Conservation (phyloP, 2,888 invertebrate species). For the Sphaeridia pumilis region DNA sequence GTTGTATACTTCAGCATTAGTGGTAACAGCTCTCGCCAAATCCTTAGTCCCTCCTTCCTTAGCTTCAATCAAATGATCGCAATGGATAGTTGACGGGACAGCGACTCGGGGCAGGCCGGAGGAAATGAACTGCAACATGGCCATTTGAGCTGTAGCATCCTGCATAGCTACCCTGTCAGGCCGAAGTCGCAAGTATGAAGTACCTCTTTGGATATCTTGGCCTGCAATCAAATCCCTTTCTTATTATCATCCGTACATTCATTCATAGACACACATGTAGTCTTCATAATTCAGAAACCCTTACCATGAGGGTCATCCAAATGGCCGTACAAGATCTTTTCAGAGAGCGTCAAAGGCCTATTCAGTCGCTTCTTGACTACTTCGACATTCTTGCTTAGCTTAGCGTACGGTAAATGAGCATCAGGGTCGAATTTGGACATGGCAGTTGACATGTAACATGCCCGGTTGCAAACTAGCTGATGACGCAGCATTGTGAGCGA, state of each 20-base stretch:
- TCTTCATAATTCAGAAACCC: neutral
- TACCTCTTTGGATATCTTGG: constrained; percentile 73
- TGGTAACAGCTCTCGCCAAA: constrained; percentile 79
- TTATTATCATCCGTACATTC: neutral
- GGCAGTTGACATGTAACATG: constrained; percentile 49
- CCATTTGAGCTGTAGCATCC: constrained; percentile 99
- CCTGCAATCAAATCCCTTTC: neutral
- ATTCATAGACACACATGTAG: neutral
- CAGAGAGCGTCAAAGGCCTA: constrained; percentile 88
- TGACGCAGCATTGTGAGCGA: constrained; percentile 10
- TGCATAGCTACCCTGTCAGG: constrained; percentile 99
- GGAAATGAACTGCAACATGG: constrained; percentile 97
- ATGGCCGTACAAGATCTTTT: constrained; percentile 97
- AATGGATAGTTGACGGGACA: constrained; percentile 98
- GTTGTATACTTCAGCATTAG: constrained; percentile 77
- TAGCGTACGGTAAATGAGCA: constrained; percentile 71
- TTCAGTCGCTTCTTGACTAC: constrained; percentile 75
- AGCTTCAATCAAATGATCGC: constrained; percentile 98
- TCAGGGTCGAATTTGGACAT: constrained; percentile 84
- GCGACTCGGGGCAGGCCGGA: constrained; percentile 85
- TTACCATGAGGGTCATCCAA: constrained; percentile 65
- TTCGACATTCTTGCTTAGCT: constrained; percentile 61
- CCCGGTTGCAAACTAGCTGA: constrained; percentile 8
- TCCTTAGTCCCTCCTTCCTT: constrained; percentile 81
- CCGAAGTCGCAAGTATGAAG: constrained; percentile 79